Evolutionary conservation across 2,113 vertebrate genomes (phyloP).

Genomic region (Corynorhinus townsendii): DNA sequence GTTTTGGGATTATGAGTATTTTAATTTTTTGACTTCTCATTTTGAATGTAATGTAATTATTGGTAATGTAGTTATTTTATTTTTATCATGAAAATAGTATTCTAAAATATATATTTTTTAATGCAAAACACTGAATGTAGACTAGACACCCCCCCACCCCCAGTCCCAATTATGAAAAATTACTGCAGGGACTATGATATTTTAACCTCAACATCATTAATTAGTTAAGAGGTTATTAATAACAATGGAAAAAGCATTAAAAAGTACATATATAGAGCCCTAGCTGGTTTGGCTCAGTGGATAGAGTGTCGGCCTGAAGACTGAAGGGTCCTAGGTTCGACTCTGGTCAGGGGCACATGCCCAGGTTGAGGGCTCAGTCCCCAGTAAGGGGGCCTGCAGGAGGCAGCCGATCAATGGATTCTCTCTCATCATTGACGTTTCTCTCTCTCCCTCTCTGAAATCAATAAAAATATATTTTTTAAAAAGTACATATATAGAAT

Average conservation of each 20-base stretch:
- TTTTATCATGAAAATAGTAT: slow-evolving; percentile 2
- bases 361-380: too few relatives aligned
- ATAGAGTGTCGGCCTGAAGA: too few relatives aligned
- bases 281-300: too few relatives aligned
- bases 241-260: slow-evolving; percentile 8
- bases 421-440: too few relatives aligned
- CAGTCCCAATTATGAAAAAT: background rate
- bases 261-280: background rate
- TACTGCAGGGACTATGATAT: background rate
- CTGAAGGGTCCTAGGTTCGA: too few relatives aligned
- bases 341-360: too few relatives aligned
- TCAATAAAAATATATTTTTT: too few relatives aligned
- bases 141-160: background rate
- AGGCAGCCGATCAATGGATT: too few relatives aligned
- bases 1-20: background rate
- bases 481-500: background rate
- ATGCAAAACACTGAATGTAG: background rate
- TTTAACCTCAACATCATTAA: slow-evolving; percentile 22
- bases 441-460: too few relatives aligned
- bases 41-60: background rate
- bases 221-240: background rate
- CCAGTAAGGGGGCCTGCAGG: too few relatives aligned
- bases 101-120: background rate
- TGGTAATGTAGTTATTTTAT: background rate
- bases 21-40: slow-evolving; percentile 37